A percentile compares a stretch with the other conserved stretches of the same genome.
Evolutionary conservation across 1,140 invertebrate species (phyloP).

Genomic region (Hyles euphorbiae): DNA sequence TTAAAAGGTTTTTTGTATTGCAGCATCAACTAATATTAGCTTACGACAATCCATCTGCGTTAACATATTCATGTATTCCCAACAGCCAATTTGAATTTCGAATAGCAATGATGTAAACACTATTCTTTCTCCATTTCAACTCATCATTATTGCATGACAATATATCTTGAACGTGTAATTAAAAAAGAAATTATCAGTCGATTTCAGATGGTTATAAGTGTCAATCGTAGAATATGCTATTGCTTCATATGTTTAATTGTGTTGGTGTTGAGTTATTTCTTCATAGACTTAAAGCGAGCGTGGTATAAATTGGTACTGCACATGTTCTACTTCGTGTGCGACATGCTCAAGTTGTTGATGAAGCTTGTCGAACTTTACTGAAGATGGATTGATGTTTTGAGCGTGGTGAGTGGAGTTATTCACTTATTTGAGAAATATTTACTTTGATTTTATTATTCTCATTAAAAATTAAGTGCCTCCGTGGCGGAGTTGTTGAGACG

Average conservation of each 20-base stretch:
- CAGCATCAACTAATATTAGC: too few species aligned
- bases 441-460: too few species aligned
- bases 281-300: constrained; percentile 52
- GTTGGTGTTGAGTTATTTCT: constrained; percentile 38
- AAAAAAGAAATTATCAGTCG: not conserved
- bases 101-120: not conserved
- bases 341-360: constrained; percentile 59
- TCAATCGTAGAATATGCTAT: constrained; percentile 49
- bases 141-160: not conserved
- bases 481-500: too few species aligned
- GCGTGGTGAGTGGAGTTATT: constrained; percentile 10
- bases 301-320: constrained; percentile 59
- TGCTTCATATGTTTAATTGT: constrained; percentile 31
- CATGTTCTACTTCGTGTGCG: constrained; percentile 53
- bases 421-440: too few species aligned
- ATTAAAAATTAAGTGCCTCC: too few species aligned
- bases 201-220: constrained; percentile 65
- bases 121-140: not conserved
- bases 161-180: constrained; percentile 10
- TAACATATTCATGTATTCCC: too few species aligned
- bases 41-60: too few species aligned
- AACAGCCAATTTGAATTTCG: not conserved
- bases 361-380: constrained; percentile 61
- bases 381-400: constrained; percentile 28
- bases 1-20: too few species aligned